These are phyloP conservation scores for Odontophorus gujanensis DNA, from an alignment of 2,113 vertebrate genomes.

Conservation along the genomic window DNA sequence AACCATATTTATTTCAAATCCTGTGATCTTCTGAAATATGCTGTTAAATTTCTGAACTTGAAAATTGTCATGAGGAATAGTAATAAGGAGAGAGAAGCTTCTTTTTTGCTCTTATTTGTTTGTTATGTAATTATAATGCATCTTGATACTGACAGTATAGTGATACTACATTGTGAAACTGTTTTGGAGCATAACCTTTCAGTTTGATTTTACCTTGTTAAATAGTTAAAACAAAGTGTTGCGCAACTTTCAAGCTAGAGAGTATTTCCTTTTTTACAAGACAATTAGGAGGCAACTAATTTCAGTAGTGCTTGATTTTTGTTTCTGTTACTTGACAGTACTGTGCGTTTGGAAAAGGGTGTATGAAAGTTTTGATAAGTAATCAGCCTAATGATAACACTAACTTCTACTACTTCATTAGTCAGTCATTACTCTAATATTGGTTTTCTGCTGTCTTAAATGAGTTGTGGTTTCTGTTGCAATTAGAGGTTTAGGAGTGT, in stretches of 20 bases:
- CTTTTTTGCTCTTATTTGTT: not conserved
- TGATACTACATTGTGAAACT: not conserved
- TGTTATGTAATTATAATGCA: not conserved
- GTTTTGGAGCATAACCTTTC: not conserved
- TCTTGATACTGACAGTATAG: not conserved
- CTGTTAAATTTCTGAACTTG: not conserved
- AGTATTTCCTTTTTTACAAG: not conserved
- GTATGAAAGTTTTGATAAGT: not conserved
- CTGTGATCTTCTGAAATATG: not conserved
- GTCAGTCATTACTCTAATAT: not conserved
- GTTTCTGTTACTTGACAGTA: not conserved
- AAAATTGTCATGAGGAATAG: not conserved
- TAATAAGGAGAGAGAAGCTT: not conserved
- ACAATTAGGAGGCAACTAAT: not conserved
- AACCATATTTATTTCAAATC: not conserved
- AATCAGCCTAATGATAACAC: not conserved
- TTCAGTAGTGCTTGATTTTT: not conserved
- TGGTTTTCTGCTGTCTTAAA: accelerated
- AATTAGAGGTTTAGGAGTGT: not conserved
- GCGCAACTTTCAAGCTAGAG: not conserved
- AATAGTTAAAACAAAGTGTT: not conserved
- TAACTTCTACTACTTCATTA: not conserved
- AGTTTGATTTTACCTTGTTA: not conserved
- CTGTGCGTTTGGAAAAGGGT: not conserved
- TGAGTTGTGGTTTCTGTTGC: not conserved